These are phyloP conservation scores for Neoitamus cyanurus DNA, from an alignment of 2,888 invertebrate species.

Conservation along the genomic window DNA sequence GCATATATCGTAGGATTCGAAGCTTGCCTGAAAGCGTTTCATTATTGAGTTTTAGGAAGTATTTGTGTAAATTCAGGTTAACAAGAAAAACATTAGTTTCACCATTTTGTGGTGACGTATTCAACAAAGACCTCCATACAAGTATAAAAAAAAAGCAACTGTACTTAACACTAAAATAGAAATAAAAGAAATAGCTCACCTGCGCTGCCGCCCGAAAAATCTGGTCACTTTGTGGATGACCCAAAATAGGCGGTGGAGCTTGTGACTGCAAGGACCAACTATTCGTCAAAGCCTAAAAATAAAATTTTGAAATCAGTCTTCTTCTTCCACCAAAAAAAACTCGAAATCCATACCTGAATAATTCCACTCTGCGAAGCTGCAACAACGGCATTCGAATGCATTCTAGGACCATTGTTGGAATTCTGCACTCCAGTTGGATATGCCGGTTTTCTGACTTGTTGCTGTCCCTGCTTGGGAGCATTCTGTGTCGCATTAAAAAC, in stretches of 20 bases:
- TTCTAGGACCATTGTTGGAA: slow-evolving; percentile 54
- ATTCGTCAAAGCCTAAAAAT: slow-evolving; percentile 62
- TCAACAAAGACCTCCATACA: no score
- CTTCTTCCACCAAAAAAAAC: no score
- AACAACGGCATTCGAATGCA: slow-evolving; percentile 63
- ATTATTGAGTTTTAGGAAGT: no score
- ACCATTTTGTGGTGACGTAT: no score
- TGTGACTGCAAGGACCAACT: slow-evolving; percentile 62
- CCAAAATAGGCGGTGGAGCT: slow-evolving; percentile 62
- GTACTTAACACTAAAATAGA: neutral
- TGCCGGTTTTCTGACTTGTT: slow-evolving; percentile 58
- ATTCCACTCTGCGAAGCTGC: slow-evolving; percentile 65
- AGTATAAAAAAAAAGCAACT: neutral
- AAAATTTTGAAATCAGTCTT: slow-evolving; percentile 43
- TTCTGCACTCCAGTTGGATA: slow-evolving; percentile 42
- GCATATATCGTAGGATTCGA: no score
- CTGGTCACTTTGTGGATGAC: slow-evolving; percentile 69
- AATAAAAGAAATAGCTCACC: neutral
- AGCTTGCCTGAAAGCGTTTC: no score
- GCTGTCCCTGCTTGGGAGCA: slow-evolving; percentile 57
- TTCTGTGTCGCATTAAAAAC: slow-evolving; percentile 58
- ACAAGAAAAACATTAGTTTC: no score
- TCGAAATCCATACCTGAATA: slow-evolving; percentile 58
- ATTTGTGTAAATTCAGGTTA: no score
- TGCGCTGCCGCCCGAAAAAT: slow-evolving; percentile 65